These are phyloP conservation scores for Acronicta leporina DNA, from an alignment of 2,888 invertebrate genomes.

Conservation along the genomic window DNA sequence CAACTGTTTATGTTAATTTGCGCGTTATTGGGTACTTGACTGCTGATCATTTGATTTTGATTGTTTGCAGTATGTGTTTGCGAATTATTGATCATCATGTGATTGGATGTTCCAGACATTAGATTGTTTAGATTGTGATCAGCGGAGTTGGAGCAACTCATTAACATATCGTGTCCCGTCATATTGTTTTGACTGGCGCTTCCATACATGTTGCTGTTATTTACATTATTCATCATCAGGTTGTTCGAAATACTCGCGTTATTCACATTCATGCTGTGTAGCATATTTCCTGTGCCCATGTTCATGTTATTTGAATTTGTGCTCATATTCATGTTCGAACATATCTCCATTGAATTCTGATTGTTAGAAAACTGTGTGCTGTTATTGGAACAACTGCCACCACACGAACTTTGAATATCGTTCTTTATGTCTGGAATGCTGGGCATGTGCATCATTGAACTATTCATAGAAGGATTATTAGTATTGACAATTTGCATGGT, in stretches of 20 bases:
- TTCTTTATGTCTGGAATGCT: slow-evolving; percentile 86
- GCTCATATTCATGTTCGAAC: slow-evolving; percentile 78
- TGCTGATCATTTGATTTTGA: slow-evolving; percentile 76
- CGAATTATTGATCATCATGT: slow-evolving; percentile 83
- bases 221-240: slow-evolving; percentile 81
- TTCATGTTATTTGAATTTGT: slow-evolving; percentile 77
- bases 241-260: slow-evolving; percentile 78
- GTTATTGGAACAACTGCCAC: slow-evolving; percentile 82
- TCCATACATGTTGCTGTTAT: slow-evolving; percentile 76
- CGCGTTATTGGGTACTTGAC: slow-evolving; percentile 72
- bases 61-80: slow-evolving; percentile 73
- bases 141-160: slow-evolving; percentile 80
- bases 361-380: slow-evolving; percentile 76
- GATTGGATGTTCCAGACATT: slow-evolving; percentile 75
- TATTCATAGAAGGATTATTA: slow-evolving; percentile 79
- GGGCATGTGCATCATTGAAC: slow-evolving; percentile 80
- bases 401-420: slow-evolving; percentile 83
- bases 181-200: slow-evolving; percentile 73
- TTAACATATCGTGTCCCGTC: slow-evolving; percentile 79
- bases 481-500: slow-evolving; percentile 80
- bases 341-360: slow-evolving; percentile 81
- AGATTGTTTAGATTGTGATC: slow-evolving; percentile 80
- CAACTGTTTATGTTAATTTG: slow-evolving; percentile 85
- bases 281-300: slow-evolving; percentile 76
- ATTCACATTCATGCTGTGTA: slow-evolving; percentile 80